Percentiles rank a stretch among this genome's conserved stretches.
Conservation (phyloP, 2,888 invertebrate species). For the Dorcus hopei region DNA sequence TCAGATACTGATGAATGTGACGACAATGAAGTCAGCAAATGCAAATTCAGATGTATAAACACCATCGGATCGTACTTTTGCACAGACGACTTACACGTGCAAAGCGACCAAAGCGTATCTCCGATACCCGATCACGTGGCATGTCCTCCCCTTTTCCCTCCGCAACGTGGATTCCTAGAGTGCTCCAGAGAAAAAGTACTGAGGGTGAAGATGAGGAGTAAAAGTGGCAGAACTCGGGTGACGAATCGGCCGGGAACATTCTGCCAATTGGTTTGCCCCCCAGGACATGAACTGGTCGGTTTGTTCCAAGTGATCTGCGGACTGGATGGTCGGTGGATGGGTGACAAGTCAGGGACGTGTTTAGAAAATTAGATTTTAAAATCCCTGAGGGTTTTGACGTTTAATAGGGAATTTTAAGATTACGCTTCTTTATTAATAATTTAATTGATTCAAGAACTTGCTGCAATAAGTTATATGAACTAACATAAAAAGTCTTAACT, state of each 20-base stretch:
- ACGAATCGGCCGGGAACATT: conserved; percentile 51
- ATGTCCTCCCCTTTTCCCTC: conserved; percentile 50
- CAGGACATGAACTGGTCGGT: conserved; percentile 48
- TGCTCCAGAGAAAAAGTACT: conserved; percentile 43
- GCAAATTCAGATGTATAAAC: conserved; percentile 59
- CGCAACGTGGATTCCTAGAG: conserved; percentile 50
- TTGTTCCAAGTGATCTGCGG: conserved; percentile 50
- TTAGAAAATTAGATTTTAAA: conserved; percentile 35
- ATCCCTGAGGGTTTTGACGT: conserved; percentile 26
- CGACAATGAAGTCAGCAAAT: conserved; percentile 41
- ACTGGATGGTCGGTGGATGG: conserved; percentile 49
- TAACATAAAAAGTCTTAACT: too few relatives aligned
- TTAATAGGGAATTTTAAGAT: not conserved
- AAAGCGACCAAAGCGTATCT: conserved; percentile 25
- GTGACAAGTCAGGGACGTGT: conserved; percentile 49
- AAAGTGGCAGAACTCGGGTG: conserved; percentile 39
- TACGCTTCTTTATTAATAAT: not conserved
- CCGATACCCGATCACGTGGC: conserved; percentile 19
- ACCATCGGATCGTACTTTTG: conserved; percentile 62
- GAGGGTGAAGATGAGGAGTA: conserved; percentile 24
- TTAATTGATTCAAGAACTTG: too few relatives aligned
- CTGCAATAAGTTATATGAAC: too few relatives aligned
- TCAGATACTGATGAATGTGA: conserved; percentile 67
- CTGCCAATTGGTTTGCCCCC: conserved; percentile 51
- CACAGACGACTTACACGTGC: conserved; percentile 26